Conservation (phyloP, 2,888 invertebrate genomes). For the Syrista parreyssii region DNA sequence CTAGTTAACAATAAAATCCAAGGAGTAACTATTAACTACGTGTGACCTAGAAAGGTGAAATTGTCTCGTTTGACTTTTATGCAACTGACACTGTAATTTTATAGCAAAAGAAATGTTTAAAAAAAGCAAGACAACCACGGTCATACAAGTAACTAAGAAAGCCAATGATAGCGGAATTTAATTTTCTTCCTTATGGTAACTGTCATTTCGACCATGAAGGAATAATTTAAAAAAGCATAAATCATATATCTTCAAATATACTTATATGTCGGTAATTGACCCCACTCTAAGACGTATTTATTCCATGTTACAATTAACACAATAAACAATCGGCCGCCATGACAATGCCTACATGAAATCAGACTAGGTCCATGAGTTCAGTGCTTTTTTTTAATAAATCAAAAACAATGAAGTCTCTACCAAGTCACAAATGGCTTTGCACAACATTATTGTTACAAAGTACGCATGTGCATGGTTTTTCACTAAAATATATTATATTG, state of each 20-base stretch:
- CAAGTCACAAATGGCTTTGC: too few relatives aligned
- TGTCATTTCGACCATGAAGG: neutral
- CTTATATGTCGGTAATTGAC: neutral
- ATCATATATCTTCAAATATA: neutral
- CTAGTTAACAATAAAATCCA: neutral
- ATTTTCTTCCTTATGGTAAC: neutral
- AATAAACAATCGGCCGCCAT: too few relatives aligned
- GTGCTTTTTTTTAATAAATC: too few relatives aligned
- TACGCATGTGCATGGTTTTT: too few relatives aligned
- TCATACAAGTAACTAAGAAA: neutral
- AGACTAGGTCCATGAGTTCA: too few relatives aligned
- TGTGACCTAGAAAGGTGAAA: constrained; percentile 9
- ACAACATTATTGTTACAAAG: too few relatives aligned
- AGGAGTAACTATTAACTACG: neutral
- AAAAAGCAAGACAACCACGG: neutral
- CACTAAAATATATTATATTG: too few relatives aligned
- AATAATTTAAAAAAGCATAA: neutral
- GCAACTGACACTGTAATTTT: neutral
- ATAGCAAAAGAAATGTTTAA: neutral
- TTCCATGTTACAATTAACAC: too few relatives aligned
- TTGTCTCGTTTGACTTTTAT: neutral
- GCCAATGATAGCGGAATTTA: neutral
- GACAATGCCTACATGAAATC: too few relatives aligned
- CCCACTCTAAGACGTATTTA: too few relatives aligned
- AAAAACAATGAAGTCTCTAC: too few relatives aligned